Base-by-base conservation (phyloP, 2,888 invertebrate genomes). In the Nebria brevicollis region DNA sequence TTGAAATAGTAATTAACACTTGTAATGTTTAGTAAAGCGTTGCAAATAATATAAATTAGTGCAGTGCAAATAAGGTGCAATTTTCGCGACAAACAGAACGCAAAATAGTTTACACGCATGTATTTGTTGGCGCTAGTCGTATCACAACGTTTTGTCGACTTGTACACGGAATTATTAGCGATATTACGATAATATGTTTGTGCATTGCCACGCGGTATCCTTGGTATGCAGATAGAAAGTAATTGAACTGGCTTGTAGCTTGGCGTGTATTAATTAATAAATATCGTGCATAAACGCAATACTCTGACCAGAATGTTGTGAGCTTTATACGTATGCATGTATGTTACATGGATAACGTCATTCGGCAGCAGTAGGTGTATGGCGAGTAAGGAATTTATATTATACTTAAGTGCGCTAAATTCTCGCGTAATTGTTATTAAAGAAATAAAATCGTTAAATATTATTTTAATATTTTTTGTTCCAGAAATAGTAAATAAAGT, bases 191-290 rank as follows among this genome's bases (percentile, higher is more conserved):
- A 54, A 54, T 34, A 34, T 54, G 54, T 54, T 13, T 54, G 11
- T 54, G 54, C 54, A 13, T 8, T 54, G 54, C 54, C 54, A 54
- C 13, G 54, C 54, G 68, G 42, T 77, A 77, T 77, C 77, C 77
- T 77, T 66, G 77, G 77, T 66, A 77, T 77, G 77, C 70, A 70
- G 75, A 75, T 77, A 77, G 77, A 77, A 77, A 77, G 77, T 70
- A 77, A 77, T 68, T 77, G 77, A 77, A 77, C 77, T 20, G 43
- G 43, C 54, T 54, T 54, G 54, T 54, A 70, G 15, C 42, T 43
- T 77, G 70, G 20, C 68, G 41, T 68, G 42, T 77, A 77, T 20
- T 77, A 77, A 77, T 77, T 77, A 77, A 77, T 77, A 77, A 77
- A 77, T 77, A 77, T 77, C 54, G 54, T 54, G 54, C 54, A 11